Base-by-base conservation (phyloP, 2,888 invertebrate species). In the Willowsia nigromaculata region DNA sequence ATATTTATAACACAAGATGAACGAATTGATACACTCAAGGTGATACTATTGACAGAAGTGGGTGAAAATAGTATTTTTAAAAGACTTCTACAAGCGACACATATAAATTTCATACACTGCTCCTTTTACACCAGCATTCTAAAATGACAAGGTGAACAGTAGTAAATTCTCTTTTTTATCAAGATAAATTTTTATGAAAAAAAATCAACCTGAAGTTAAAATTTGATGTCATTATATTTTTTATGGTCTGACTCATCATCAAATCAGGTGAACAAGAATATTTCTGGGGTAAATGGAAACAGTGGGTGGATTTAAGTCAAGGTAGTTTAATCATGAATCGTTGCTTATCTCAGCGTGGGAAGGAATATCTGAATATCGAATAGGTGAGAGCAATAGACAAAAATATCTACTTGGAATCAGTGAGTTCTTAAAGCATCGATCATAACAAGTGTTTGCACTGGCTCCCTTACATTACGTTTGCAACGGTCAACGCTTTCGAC, bases 241-340 rank as follows among this genome's bases (percentile, higher is more conserved):
- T 76, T 30, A 78, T 25, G 37, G 59, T 56, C 56, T 80, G 56
- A 78, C 33, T 78, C 78, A 78, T 80, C 80, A 22, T 59, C 30
- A 59, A 53, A 40, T 59, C 80, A 80, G 80, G 80, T 80, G 80
- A 80, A 59, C 25, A 33, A n/a, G 18, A n/a, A 37, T 56, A 56
- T 40, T 59, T 30, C 56, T 47, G 80, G 80, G 59, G 80, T 40
- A 80, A 80, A 80, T 59, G 56, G 59, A 80, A 56, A 80, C 80
- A 7, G 80, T 80, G 59, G 80, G 80, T 80, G 80, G 33, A 80
- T 59, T 13, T 80, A 80, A 80, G 80, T 80, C 80, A 56, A 80
- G 80, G 80, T 59, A 56, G 80, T 56, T 80, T 80, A 78, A 80
- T 80, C 18, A 25, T 80, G 18, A 6, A 25, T 59, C 53, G 30